Evolutionary conservation across 2,888 invertebrate species (phyloP).

Genomic region (Brachyptera putata): DNA sequence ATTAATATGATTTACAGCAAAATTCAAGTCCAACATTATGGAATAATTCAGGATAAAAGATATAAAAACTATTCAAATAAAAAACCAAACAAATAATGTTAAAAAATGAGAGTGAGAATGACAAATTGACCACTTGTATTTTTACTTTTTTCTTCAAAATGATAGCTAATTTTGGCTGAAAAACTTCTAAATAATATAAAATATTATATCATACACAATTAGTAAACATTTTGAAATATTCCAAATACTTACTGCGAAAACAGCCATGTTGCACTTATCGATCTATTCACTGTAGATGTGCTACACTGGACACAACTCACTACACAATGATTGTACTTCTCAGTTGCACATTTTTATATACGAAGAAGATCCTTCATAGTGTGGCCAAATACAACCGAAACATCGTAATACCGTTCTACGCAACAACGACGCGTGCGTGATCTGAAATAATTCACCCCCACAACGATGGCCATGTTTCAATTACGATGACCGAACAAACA

Average conservation of each 20-base stretch:
- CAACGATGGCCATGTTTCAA: no score
- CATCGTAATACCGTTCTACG: no score
- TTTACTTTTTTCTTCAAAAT: not conserved
- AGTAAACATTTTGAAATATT: not conserved
- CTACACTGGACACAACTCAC: slow-evolving; percentile 4
- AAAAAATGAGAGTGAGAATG: not conserved
- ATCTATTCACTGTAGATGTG: not conserved
- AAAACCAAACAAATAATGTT: not conserved
- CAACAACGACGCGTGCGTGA: not conserved
- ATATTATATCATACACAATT: no score
- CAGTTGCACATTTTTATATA: slow-evolving; percentile 17
- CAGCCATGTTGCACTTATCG: slow-evolving; percentile 6
- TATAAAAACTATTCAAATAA: not conserved
- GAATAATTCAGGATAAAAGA: no score
- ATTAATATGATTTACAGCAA: no score
- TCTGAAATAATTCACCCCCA: slow-evolving; percentile 1
- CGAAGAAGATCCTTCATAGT: no score
- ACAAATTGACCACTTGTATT: not conserved
- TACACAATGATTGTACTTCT: slow-evolving; percentile 15
- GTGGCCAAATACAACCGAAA: no score
- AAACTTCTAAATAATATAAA: no score
- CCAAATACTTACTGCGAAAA: slow-evolving; percentile 1
- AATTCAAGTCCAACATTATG: no score
- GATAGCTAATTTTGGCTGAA: not conserved
- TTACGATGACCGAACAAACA: no score